Conservation (phyloP, 2,888 invertebrate species). For the Mystacides longicornis region DNA sequence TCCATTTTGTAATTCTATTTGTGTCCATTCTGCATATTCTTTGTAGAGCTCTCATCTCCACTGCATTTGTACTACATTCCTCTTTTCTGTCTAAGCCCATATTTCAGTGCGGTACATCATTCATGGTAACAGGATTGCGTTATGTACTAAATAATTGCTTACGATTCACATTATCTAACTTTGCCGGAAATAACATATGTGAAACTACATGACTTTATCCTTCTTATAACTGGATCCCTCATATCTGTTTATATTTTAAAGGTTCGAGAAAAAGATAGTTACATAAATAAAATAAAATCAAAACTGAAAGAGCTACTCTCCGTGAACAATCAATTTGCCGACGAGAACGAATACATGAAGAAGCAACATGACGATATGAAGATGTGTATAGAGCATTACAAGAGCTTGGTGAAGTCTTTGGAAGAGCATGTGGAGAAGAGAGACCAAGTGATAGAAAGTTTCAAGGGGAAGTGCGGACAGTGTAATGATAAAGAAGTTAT, state of each 20-base stretch:
- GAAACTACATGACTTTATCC: too few species aligned
- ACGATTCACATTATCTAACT: too few species aligned
- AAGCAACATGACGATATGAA: slow-evolving; percentile 44
- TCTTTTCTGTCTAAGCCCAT: too few species aligned
- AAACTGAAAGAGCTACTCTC: slow-evolving; percentile 52
- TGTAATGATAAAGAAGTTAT: slow-evolving; percentile 47
- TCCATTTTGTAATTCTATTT: too few species aligned
- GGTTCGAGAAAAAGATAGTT: slow-evolving; percentile 53
- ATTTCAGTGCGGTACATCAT: too few species aligned
- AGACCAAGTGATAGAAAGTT: slow-evolving; percentile 32
- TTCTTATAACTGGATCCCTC: too few species aligned
- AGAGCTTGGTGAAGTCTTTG: slow-evolving; percentile 43
- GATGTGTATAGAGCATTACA: slow-evolving; percentile 47
- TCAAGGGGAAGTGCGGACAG: slow-evolving; percentile 33
- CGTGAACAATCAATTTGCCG: slow-evolving; percentile 54
- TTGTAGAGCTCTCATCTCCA: too few species aligned
- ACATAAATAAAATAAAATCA: slow-evolving; percentile 54
- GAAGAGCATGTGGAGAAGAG: slow-evolving; percentile 39
- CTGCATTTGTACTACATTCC: too few species aligned
- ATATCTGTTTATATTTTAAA: slow-evolving; percentile 29
- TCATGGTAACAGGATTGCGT: too few species aligned
- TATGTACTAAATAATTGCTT: too few species aligned
- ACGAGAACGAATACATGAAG: slow-evolving; percentile 53
- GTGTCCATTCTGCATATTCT: too few species aligned
- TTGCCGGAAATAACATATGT: too few species aligned